Percentiles rank a stretch among this genome's conserved stretches.
Conservation (phyloP, 2,113 vertebrate species). For the Saccopteryx leptura region DNA sequence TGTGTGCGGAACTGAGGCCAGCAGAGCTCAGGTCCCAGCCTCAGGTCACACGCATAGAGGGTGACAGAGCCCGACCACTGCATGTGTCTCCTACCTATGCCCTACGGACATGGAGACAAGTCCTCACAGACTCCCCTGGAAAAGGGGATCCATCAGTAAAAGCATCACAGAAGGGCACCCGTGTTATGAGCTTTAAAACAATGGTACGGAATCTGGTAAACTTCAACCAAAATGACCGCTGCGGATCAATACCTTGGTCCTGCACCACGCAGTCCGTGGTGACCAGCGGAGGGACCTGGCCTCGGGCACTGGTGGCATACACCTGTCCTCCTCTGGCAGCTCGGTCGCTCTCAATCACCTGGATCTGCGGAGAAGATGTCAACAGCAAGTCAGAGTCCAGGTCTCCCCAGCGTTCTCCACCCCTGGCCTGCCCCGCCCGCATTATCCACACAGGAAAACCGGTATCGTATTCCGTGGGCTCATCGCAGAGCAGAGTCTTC, state of each 20-base stretch:
- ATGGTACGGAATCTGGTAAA: background rate
- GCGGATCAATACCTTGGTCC: slow-evolving; percentile 95
- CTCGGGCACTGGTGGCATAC: slow-evolving; percentile 93
- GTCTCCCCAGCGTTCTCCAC: background rate
- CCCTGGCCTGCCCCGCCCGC: background rate
- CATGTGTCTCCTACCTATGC: background rate
- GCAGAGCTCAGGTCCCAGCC: background rate
- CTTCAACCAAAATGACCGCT: background rate
- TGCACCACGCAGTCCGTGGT: slow-evolving; percentile 95
- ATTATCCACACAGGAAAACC: background rate
- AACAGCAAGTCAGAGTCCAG: background rate
- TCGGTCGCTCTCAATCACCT: slow-evolving; percentile 96
- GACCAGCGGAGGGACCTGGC: slow-evolving; percentile 96
- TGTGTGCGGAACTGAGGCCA: background rate
- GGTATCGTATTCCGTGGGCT: background rate
- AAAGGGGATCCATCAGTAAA: background rate
- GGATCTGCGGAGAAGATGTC: slow-evolving; percentile 89
- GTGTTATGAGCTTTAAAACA: background rate
- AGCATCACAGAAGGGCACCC: background rate
- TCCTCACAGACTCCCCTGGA: background rate
- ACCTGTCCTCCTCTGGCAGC: slow-evolving; percentile 90
- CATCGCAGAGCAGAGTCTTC: background rate
- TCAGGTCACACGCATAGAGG: background rate
- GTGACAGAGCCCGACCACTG: background rate
- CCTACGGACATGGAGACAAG: too few species aligned